phyloP scores from a whole-genome alignment of 2,888 invertebrate genomes.

The Laspeyria flexula region DNA sequence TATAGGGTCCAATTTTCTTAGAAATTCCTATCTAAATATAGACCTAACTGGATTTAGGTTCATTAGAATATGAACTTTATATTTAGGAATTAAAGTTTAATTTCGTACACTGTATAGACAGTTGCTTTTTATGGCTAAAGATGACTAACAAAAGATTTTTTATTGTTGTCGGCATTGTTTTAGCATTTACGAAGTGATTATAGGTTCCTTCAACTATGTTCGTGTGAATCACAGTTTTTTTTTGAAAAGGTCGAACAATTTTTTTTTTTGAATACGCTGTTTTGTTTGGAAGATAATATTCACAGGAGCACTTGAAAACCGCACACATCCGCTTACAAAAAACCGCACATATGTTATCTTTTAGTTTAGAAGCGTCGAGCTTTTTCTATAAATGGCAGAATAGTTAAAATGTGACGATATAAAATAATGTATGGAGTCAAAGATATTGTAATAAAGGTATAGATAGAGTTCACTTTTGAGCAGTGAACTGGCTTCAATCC shows the following conservation, averaged over 20 bases:
- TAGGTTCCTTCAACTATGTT: not conserved
- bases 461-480: too few relatives aligned
- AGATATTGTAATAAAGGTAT: too few relatives aligned
- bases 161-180: constrained; percentile 4
- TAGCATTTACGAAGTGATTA: constrained; percentile 6
- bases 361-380: too few relatives aligned
- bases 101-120: constrained; percentile 7
- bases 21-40: constrained; percentile 40
- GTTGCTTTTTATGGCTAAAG: constrained; percentile 2
- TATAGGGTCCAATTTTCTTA: constrained; percentile 32
- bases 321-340: not conserved
- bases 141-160: constrained; percentile 11
- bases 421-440: too few relatives aligned
- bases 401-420: too few relatives aligned
- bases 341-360: too few relatives aligned
- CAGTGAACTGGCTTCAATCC: too few relatives aligned
- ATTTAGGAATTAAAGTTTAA: not conserved
- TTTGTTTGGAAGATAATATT: not conserved
- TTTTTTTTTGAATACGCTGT: not conserved
- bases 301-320: not conserved
- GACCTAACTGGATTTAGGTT: constrained; percentile 5
- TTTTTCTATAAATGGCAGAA: too few relatives aligned
- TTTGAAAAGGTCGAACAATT: not conserved
- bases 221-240: not conserved
- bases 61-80: constrained; percentile 6